These are phyloP conservation scores for Anagyrus pseudococci DNA, from an alignment of 2,888 invertebrate species.

Conservation along the genomic window DNA sequence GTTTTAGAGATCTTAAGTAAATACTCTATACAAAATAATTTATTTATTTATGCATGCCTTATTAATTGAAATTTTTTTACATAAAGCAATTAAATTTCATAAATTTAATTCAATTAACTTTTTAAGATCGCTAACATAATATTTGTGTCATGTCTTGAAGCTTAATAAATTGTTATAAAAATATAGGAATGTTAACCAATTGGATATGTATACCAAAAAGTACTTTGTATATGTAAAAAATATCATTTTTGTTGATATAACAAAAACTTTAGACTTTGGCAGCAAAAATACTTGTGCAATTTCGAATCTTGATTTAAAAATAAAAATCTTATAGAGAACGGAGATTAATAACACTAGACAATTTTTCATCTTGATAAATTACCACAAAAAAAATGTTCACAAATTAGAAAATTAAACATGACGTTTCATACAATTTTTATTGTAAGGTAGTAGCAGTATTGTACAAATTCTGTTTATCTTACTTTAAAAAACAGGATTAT, in stretches of 20 bases:
- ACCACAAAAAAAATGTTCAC: no score
- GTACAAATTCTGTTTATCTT: slow-evolving; percentile 30
- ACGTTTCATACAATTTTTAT: slow-evolving; percentile 24
- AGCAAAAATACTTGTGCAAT: slow-evolving; percentile 33
- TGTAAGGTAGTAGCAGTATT: slow-evolving; percentile 34
- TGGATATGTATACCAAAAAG: slow-evolving; percentile 39
- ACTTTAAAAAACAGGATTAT: slow-evolving; percentile 19
- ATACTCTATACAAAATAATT: slow-evolving; percentile 19
- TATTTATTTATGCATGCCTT: slow-evolving; percentile 26
- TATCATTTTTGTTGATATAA: slow-evolving; percentile 33
- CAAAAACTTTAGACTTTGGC: slow-evolving; percentile 18
- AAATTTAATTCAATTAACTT: neutral
- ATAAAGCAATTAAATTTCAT: neutral
- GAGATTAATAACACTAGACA: neutral
- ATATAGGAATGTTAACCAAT: slow-evolving; percentile 37
- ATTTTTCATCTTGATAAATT: neutral
- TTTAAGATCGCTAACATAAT: slow-evolving; percentile 24
- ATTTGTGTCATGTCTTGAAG: slow-evolving; percentile 28
- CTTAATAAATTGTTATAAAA: slow-evolving; percentile 35
- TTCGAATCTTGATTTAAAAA: slow-evolving; percentile 12
- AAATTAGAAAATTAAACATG: no score
- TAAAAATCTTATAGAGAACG: slow-evolving; percentile 1
- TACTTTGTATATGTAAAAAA: slow-evolving; percentile 35
- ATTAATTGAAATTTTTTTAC: slow-evolving; percentile 20
- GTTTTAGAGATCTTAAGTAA: slow-evolving; percentile 15